Evolutionary conservation across 2,797 vertebrate genomes (phyloP).

Genomic region (Fringilla coelebs): DNA sequence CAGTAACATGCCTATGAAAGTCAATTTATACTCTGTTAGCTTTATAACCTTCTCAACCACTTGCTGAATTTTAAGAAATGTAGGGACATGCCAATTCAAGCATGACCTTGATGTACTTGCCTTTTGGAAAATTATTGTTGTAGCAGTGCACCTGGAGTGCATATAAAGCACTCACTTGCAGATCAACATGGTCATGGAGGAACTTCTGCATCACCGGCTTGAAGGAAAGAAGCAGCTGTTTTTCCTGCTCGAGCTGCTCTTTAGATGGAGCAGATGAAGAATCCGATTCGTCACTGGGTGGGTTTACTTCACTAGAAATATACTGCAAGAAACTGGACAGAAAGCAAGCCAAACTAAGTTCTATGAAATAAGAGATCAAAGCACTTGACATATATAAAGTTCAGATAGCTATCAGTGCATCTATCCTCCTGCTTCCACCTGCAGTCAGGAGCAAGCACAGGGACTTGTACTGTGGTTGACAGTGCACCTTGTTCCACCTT

Average conservation of each 20-base stretch:
- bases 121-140: constrained; percentile 91
- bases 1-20: constrained; percentile 89
- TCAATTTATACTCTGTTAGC: neutral
- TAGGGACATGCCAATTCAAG: rapidly evolving
- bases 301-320: constrained; percentile 92
- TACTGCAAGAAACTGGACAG: constrained; percentile 92
- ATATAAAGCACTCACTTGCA: constrained; percentile 97
- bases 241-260: constrained; percentile 95
- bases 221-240: constrained; percentile 92
- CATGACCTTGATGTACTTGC: constrained; percentile 37
- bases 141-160: constrained; percentile 98
- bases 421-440: rapidly evolving
- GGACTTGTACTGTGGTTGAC: rapidly evolving
- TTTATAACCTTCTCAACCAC: neutral
- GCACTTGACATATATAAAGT: neutral
- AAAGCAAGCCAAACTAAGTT: neutral
- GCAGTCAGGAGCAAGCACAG: rapidly evolving
- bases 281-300: constrained; percentile 84
- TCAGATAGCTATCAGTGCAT: neutral
- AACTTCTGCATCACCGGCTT: constrained; percentile 99
- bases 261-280: constrained; percentile 90
- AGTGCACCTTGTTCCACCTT: rapidly evolving
- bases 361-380: neutral
- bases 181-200: constrained; percentile 95
- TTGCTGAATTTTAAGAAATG: too few species aligned